Base-by-base conservation (phyloP, 2,888 invertebrate genomes). In the Caenorhabditis plicata region DNA sequence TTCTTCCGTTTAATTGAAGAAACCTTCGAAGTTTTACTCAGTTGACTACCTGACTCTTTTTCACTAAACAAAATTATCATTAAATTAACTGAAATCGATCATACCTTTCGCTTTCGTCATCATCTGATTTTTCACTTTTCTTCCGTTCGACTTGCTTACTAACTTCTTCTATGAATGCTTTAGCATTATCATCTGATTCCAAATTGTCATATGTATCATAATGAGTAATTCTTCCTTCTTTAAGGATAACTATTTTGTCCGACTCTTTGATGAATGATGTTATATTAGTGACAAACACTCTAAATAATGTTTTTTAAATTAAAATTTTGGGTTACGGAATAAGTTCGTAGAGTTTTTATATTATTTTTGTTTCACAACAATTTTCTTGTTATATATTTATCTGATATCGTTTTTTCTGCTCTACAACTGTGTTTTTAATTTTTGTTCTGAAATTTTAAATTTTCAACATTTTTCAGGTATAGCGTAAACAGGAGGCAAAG, bases 201-300 rank as follows among this genome's bases (percentile, higher is more conserved):
- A 71, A 38, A 3, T 56, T 54, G 0, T 64, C 57, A 43, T 58
- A 78, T 31, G 52, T 67, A 33, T 54, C 77, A 49, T 62, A 72
- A 41, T 75, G 65, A 2, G 58, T 56, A 39, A 72, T 72, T 29
- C 49, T 36, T 17, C 67, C 67, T 26, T 65, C 68, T 67, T 72
- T 86, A 77, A 88, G 89, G 78, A 98, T 83, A 4, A 96, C 95
- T 68, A 98, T 92, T 75, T 89, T 86, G 83, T 96, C 92, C 1
- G 91, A 90, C 79, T 90, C 88, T 0, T 93, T 90, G 73, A 98
- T 85, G 84, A 91, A 94, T 8, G 92, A 91, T 43, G 96, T 89
- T 69, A 91, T 90, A 82, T 98, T 95, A 0, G 96, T 98, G 20
- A 96, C 95, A 75, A 96, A 86, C 35, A 98, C 83, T 61, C 95